phyloP scores from a whole-genome alignment of 2,113 vertebrate species.

The Tenebrosternarchus preto region DNA sequence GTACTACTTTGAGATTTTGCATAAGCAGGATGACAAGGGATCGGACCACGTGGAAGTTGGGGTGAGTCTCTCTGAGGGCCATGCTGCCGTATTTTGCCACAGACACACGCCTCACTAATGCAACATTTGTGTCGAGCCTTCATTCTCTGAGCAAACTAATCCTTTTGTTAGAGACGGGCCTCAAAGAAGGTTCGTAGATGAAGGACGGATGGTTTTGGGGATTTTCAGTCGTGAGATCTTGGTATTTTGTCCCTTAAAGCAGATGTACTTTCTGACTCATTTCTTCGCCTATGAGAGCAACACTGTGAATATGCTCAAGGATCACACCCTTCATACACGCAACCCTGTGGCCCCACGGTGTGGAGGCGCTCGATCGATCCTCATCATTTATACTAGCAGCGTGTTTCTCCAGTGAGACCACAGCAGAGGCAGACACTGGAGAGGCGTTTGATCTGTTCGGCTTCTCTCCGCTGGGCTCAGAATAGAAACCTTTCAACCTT shows the following conservation, averaged over 20 bases:
- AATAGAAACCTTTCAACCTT: slow-evolving; percentile 1
- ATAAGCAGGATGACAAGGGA: slow-evolving; percentile 95
- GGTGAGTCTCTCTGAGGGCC: slow-evolving; percentile 76
- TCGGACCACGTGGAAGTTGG: slow-evolving; percentile 97
- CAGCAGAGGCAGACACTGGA: neutral
- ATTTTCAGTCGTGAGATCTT: neutral
- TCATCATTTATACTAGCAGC: slow-evolving; percentile 25
- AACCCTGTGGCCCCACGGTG: neutral
- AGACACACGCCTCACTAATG: neutral
- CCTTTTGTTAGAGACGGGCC: neutral
- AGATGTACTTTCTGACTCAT: neutral
- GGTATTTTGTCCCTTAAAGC: neutral
- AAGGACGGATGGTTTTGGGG: neutral
- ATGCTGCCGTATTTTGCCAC: neutral
- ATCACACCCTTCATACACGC: neutral
- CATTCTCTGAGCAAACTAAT: slow-evolving; percentile 3
- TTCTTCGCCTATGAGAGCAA: neutral
- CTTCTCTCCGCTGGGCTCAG: neutral
- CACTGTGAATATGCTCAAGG: neutral
- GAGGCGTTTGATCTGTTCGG: neutral
- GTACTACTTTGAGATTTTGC: slow-evolving; percentile 98
- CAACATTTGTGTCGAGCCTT: slow-evolving; percentile 1
- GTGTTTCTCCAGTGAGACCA: neutral
- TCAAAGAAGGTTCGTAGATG: neutral
- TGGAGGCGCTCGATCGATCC: neutral